A percentile compares a stretch with the other conserved stretches of the same genome.
These are phyloP conservation scores for Cephus pulcher DNA, from an alignment of 2,888 invertebrate species.

Conservation along the genomic window DNA sequence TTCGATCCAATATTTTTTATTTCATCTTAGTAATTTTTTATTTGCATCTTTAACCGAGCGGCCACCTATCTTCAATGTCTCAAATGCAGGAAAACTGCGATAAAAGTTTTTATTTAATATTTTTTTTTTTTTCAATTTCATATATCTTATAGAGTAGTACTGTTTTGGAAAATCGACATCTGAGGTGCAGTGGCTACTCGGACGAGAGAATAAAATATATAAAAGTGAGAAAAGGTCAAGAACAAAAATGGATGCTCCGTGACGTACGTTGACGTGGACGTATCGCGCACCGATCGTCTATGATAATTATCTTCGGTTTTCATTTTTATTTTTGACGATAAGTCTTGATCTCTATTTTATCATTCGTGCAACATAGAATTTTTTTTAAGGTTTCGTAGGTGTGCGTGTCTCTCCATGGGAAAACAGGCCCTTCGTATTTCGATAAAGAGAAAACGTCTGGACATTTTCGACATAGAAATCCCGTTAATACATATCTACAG, in stretches of 20 bases:
- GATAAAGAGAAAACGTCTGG: neutral
- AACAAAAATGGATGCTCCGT: neutral
- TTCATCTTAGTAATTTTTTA: constrained; percentile 18
- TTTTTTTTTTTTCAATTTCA: neutral
- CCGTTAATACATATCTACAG: neutral
- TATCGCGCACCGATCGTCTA: neutral
- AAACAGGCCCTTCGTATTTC: neutral
- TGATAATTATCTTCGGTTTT: neutral
- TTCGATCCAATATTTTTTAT: constrained; percentile 23
- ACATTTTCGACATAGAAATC: neutral
- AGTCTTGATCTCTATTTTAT: neutral
- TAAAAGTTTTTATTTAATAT: constrained; percentile 1
- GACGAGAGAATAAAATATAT: neutral
- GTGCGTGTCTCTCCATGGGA: neutral
- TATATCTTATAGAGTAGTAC: neutral
- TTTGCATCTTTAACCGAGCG: constrained; percentile 21
- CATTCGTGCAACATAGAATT: neutral
- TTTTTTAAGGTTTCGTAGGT: neutral
- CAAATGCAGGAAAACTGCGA: neutral
- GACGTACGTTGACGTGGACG: neutral
- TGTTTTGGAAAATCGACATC: neutral
- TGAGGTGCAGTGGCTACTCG: neutral
- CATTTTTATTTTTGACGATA: neutral
- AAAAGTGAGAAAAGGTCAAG: neutral
- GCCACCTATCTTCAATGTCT: constrained; percentile 21